Base-by-base conservation (phyloP, 2,888 invertebrate species). In the Lypha dubia region DNA sequence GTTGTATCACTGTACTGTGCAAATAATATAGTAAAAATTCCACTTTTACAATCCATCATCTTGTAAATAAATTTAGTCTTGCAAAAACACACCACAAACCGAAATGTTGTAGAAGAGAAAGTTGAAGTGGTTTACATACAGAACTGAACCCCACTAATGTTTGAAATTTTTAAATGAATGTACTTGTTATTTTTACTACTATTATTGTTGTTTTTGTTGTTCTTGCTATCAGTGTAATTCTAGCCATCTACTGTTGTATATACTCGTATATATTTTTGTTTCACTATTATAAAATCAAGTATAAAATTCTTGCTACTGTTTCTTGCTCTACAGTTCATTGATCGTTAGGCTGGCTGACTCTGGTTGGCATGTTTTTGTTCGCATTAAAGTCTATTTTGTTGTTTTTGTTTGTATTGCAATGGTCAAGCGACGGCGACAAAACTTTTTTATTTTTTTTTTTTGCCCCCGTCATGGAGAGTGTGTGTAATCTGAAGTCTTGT, bases 241-340 rank as follows among this genome's bases (percentile, higher is more conserved):
- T 68, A 77, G 68, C 49, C 63, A 49, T 71, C 71, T 71, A 63
- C 53, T 56, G 46, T 22, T 51, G 24, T 41, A n/a, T n/a, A n/a
- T 53, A 51, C 28, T 20, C 9, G 2, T 38, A 44, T 11, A n/a
- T 4, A 15, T 0, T 3, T 75, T 44, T 53, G n/a, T n/a, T 77
- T 62, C 20, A 20, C 63, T 63, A 65, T 65, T 65, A 41, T 56
- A 68, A 68, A 62, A 73, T 44, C 20, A 60, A 62, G 62, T 62
- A 68, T n/a, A 46, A 46, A 67, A 63, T 53, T 73, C 46, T 65
- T 73, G 65, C 44, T 60, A 73, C 65, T 83, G 44, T 53, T 77
- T 79, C 58, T 62, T 70, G 76, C 79, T 80, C 51, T 46, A 76
- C 60, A 84, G 84, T 84, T 84, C 84, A 84, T 84, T 84, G 84